These are phyloP conservation scores for Octopus sinensis DNA, from an alignment of 1,140 invertebrate genomes.

Conservation along the genomic window DNA sequence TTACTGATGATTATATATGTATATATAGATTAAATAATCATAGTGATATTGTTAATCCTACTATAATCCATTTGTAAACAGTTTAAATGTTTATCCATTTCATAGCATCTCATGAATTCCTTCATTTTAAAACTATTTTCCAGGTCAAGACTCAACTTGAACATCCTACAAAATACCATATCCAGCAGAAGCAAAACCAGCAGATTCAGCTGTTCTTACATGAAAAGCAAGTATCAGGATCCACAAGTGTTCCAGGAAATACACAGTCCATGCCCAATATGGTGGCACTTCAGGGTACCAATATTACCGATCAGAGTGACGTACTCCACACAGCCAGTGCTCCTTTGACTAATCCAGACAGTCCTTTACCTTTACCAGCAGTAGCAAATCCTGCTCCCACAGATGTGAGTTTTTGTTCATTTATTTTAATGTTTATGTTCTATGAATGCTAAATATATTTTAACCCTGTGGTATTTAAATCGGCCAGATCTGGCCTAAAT, in stretches of 20 bases:
- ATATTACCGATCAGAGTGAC: conserved; percentile 17
- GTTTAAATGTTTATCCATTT: no score
- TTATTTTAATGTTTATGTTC: not conserved
- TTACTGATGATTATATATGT: no score
- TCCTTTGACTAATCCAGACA: conserved; percentile 44
- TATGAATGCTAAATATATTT: no score
- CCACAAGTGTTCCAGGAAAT: conserved; percentile 56
- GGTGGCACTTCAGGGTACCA: conserved; percentile 22
- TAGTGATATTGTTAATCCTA: no score
- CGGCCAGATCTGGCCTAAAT: no score
- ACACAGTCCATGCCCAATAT: conserved; percentile 55
- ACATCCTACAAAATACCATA: conserved; percentile 87
- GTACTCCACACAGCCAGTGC: conserved; percentile 36
- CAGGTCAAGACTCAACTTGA: conserved; percentile 72
- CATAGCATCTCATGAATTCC: no score
- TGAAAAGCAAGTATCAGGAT: conserved; percentile 55
- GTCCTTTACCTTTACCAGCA: conserved; percentile 35
- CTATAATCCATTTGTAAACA: no score
- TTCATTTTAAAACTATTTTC: conserved; percentile 10
- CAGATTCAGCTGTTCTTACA: conserved; percentile 80
- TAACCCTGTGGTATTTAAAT: no score
- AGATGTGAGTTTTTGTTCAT: not conserved
- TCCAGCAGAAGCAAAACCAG: conserved; percentile 83
- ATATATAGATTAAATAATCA: no score
- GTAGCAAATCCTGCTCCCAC: not conserved